Evolutionary conservation across 1,140 invertebrate species (phyloP), one percentile per base, ranked within the genome.

Genomic region (Lordiphosa stackelbergi): DNA sequence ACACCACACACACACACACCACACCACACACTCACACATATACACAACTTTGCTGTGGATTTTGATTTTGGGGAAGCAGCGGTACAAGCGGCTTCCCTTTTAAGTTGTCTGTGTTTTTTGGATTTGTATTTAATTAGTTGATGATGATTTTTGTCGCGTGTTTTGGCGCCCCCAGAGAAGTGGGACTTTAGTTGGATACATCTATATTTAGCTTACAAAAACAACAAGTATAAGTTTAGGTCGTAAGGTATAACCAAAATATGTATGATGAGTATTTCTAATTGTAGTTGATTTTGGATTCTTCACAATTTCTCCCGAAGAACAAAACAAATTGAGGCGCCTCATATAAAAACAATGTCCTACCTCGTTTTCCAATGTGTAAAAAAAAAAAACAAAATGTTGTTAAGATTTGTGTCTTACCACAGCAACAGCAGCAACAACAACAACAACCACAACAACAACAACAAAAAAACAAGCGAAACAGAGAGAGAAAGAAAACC

Each of bases 321-420:
- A 51, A 43, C 16, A 37, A 68, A 60, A 19, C 28, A 11, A 53
- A 53, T 66, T 43, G 41, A 66, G 42, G 31, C 54, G 64, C 64
- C 43, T 49, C 37, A 42, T 38, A 36, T 73, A 38, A 47, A 58
- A 83, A 72, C 75, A 85, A 85, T 85, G 73, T 85, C 83, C 83
- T 85, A 85, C 83, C 83, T 85, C 83, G 83, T 85, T 85, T 85
- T 85, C 72, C 68, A 74, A 69, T 64, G 22, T 24, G 22, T 24
- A 24, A 24, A 24, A 24, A 24, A 24, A 16, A 16, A 24, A 5
- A 24, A 24, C 22, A 24, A 24, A 24, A 24, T 5, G 22, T 24
- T 24, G 22, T 24, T 24, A 24, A 24, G 22, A 24, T 24, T 24
- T 24, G 22, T 24, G 22, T 24, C 22, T 24, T 24, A 24, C 22